Base-by-base conservation (phyloP, 2,888 invertebrate genomes). In the Callinectes sapidus region DNA sequence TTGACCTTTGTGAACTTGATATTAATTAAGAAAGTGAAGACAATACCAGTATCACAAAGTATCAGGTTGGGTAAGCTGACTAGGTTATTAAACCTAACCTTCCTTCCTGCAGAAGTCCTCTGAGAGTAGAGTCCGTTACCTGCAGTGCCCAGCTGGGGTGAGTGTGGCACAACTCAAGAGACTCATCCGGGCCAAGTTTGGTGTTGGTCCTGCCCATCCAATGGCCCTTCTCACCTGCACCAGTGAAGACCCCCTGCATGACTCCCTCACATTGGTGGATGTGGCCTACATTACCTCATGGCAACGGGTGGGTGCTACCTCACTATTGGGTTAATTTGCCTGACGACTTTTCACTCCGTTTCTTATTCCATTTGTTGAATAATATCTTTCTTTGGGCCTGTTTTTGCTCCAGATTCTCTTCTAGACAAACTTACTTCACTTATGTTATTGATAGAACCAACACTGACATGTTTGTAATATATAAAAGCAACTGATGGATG, bases 131-230 rank as follows among this genome's bases (percentile, higher is more conserved):
- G 95, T 97, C 96, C 96, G 98, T 95, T 99, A 97, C 96, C 96
- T 99, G 16, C 97, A 98, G 95, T 99, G 99, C 95, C 98, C 98
- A 14, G 98, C 98, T 91, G 97, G 98, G 95, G 98, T 98, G 94
- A 97, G 98, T 91, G 97, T 99, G 91, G 97, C 97, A 71, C 98
- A 98, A 95, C 96, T 99, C 87, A 99, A 98, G 96, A 98, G 98
- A 96, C 98, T 98, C 96, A 96, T 98, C 89, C 97, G 97, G 95
- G 97, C 97, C 95, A 98, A 98, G 96, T 98, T 98, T 96, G 94
- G 92, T 28, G 91, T 90, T 10, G 87, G 86, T 18, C 55, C 81
- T 1, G 88, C 88, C 39, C 94, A 94, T 61, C 94, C 94, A 28
- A 54, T 94, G 39, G 90, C 91, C 42, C 87, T 94, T 13, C 87